Percentiles rank a stretch among this genome's conserved stretches.
These are phyloP conservation scores for Emydocephalus ijimae DNA, from an alignment of 2,113 vertebrate genomes.

Conservation along the genomic window DNA sequence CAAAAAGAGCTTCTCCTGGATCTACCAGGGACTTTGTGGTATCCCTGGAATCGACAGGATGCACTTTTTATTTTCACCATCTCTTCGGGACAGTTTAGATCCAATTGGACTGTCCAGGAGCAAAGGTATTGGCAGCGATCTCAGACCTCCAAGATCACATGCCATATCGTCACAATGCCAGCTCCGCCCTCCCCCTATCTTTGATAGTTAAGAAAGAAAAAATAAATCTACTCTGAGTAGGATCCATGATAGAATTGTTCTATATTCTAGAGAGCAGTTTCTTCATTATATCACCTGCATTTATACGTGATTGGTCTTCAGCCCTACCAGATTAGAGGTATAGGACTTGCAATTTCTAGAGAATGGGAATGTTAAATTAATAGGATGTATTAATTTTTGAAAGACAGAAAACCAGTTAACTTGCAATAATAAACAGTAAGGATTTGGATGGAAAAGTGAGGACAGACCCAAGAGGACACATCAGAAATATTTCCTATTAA, in stretches of 20 bases:
- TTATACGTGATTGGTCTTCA: not conserved
- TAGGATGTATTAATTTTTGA: not conserved
- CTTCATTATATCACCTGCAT: not conserved
- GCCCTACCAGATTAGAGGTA: not conserved
- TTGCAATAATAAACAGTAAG: not conserved
- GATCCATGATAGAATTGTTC: not conserved
- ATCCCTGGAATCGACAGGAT: too few species aligned
- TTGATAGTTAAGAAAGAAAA: not conserved
- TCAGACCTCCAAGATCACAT: too few species aligned
- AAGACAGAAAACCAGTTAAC: not conserved
- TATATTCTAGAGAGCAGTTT: not conserved
- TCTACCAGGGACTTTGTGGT: too few species aligned
- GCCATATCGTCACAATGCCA: too few species aligned
- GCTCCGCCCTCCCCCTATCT: not conserved
- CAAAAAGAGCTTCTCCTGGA: too few species aligned
- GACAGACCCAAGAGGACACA: not conserved
- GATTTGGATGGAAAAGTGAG: constrained; percentile 8
- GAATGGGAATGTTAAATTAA: not conserved
- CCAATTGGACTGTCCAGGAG: too few species aligned
- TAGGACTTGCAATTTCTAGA: not conserved
- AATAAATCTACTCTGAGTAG: not conserved
- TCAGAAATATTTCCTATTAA: not conserved
- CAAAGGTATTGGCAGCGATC: too few species aligned
- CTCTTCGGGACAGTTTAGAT: too few species aligned
- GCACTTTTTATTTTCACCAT: too few species aligned